These are phyloP conservation scores for Sakesphorus luctuosus DNA, from an alignment of 2,113 vertebrate species.

Conservation along the genomic window DNA sequence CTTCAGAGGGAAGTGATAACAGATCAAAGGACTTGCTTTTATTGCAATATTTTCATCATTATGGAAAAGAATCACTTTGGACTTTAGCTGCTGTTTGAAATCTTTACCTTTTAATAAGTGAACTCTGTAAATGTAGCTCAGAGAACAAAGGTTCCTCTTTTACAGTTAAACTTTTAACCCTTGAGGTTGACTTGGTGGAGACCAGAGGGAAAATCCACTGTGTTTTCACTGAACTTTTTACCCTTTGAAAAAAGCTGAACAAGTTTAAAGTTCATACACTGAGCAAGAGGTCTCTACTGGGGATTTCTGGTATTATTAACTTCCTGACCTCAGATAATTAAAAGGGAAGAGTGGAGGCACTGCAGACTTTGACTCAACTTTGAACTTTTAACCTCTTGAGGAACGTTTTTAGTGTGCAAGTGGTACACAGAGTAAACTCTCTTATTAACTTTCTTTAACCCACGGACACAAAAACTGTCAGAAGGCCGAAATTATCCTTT, in stretches of 20 bases:
- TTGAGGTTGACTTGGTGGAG: slow-evolving; percentile 77
- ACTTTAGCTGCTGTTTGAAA: slow-evolving; percentile 75
- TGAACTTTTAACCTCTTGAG: slow-evolving; percentile 83
- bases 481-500: slow-evolving; percentile 57
- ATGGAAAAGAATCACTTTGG: slow-evolving; percentile 74
- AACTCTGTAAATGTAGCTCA: slow-evolving; percentile 79
- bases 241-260: slow-evolving; percentile 78
- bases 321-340: slow-evolving; percentile 87
- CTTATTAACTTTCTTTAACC: slow-evolving; percentile 74
- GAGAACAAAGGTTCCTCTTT: slow-evolving; percentile 85
- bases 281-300: slow-evolving; percentile 81
- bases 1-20: slow-evolving; percentile 69
- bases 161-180: slow-evolving; percentile 85
- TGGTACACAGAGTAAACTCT: slow-evolving; percentile 66
- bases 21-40: slow-evolving; percentile 79
- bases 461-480: slow-evolving; percentile 42
- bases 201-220: slow-evolving; percentile 78
- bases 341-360: slow-evolving; percentile 80
- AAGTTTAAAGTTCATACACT: slow-evolving; percentile 83
- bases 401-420: slow-evolving; percentile 78
- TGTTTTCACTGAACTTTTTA: slow-evolving; percentile 84
- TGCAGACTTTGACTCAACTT: slow-evolving; percentile 83
- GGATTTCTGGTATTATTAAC: slow-evolving; percentile 88
- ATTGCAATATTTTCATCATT: slow-evolving; percentile 77
- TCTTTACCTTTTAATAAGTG: slow-evolving; percentile 85